These are phyloP conservation scores for Cephus nigrinus DNA, from an alignment of 2,888 invertebrate genomes.

Conservation along the genomic window DNA sequence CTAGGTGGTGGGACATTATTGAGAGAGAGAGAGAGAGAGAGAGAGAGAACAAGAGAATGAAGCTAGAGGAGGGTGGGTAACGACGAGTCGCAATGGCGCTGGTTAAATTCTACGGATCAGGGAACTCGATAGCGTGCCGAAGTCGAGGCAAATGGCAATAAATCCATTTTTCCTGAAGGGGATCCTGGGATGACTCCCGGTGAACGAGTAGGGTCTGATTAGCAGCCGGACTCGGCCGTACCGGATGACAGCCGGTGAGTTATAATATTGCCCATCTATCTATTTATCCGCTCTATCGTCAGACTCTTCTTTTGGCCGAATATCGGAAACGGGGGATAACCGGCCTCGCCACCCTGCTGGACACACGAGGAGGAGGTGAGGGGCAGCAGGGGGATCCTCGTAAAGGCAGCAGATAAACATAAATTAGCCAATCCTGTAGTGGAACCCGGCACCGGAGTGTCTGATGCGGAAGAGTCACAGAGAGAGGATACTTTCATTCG, in stretches of 20 bases:
- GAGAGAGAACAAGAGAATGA: conserved; percentile 21
- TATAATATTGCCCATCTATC: conserved; percentile 68
- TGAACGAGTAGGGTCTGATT: conserved; percentile 65
- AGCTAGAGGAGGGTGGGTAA: conserved; percentile 32
- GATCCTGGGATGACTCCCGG: conserved; percentile 37
- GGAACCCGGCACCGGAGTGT: background rate
- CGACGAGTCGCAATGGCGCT: conserved; percentile 29
- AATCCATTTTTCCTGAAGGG: conserved; percentile 67
- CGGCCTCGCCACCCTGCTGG: conserved; percentile 6
- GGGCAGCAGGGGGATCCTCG: conserved; percentile 20
- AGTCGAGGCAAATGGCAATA: conserved; percentile 67
- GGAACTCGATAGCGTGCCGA: conserved; percentile 67
- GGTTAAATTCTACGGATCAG: conserved; percentile 65
- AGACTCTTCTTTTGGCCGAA: conserved; percentile 29
- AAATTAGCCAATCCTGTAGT: conserved; percentile 36
- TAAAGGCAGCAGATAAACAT: conserved; percentile 45
- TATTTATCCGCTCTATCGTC: conserved; percentile 65
- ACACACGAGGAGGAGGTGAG: background rate
- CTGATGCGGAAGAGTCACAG: background rate
- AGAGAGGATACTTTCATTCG: background rate
- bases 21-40: conserved; percentile 8
- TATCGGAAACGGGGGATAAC: conserved; percentile 40
- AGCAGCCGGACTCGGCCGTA: conserved; percentile 67
- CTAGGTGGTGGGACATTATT: conserved; percentile 1
- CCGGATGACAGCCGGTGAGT: conserved; percentile 67